Evolutionary conservation across 2,888 invertebrate species (phyloP).

Genomic region (Drosophila lutescens): DNA sequence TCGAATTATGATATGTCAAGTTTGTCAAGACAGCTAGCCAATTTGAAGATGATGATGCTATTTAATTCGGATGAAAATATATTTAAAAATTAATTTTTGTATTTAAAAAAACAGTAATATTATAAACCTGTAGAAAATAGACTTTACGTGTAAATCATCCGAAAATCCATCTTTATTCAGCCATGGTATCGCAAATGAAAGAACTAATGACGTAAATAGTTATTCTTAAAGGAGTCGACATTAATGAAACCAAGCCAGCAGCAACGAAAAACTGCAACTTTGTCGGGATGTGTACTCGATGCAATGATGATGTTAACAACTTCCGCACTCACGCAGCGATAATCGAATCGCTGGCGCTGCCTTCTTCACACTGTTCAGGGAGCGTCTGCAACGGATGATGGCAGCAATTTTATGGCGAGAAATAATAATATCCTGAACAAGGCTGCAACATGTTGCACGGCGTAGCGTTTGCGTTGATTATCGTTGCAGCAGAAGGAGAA

Average conservation of each 20-base stretch:
- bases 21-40: too few relatives aligned
- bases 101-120: too few relatives aligned
- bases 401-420: constrained; percentile 39
- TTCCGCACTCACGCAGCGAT: constrained; percentile 45
- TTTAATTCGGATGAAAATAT: too few relatives aligned
- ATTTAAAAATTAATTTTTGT: too few relatives aligned
- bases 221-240: background rate
- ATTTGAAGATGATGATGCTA: too few relatives aligned
- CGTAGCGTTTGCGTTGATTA: constrained; percentile 57
- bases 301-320: constrained; percentile 66
- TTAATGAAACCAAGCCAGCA: background rate
- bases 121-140: too few relatives aligned
- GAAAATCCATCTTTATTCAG: too few relatives aligned
- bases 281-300: constrained; percentile 49
- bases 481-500: constrained; percentile 37
- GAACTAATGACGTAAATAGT: background rate
- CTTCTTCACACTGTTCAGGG: background rate
- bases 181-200: too few relatives aligned
- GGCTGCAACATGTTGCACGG: constrained; percentile 70
- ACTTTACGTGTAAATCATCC: too few relatives aligned
- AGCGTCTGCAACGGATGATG: constrained; percentile 40
- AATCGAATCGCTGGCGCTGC: constrained; percentile 36
- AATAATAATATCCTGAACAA: constrained; percentile 74
- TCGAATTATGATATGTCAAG: too few relatives aligned
- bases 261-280: background rate